phyloP scores from a whole-genome alignment of 2,888 invertebrate species.

The Teinopalpus imperialis region DNA sequence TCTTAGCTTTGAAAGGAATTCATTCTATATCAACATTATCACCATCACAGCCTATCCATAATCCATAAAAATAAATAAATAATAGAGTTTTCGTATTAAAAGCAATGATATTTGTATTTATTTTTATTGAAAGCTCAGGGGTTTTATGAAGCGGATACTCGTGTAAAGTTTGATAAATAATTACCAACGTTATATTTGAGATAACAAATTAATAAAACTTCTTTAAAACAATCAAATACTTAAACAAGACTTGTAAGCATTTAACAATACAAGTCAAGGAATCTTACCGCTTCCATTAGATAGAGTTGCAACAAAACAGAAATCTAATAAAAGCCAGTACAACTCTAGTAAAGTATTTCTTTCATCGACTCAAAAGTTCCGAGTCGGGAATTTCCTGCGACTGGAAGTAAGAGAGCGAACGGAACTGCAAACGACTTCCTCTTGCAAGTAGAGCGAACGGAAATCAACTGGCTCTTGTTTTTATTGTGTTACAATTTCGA shows the following conservation, averaged over 20 bases:
- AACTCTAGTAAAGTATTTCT: constrained; percentile 62
- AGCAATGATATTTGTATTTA: no score
- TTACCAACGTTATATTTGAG: no score
- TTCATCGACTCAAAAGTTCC: constrained; percentile 56
- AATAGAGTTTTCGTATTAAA: no score
- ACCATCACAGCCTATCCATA: no score
- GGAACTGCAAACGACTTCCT: constrained; percentile 69
- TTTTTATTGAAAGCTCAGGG: no score
- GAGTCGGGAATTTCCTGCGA: constrained; percentile 56
- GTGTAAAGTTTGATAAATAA: no score
- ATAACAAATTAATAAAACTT: neutral
- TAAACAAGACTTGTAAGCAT: constrained; percentile 16
- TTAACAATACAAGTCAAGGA: constrained; percentile 27
- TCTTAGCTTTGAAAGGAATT: no score
- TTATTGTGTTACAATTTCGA: constrained; percentile 28
- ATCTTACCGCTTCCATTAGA: constrained; percentile 39
- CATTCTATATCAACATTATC: no score
- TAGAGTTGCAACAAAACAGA: constrained; percentile 48
- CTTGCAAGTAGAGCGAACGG: constrained; percentile 42
- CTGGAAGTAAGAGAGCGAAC: constrained; percentile 43
- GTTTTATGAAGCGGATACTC: no score
- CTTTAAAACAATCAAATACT: constrained; percentile 16
- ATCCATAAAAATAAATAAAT: no score
- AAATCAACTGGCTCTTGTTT: constrained; percentile 28
- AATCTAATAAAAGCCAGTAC: constrained; percentile 55